Evolutionary conservation across 2,888 invertebrate genomes (phyloP), one percentile per base, ranked within the genome.

Genomic region (Pherbina coryleti): DNA sequence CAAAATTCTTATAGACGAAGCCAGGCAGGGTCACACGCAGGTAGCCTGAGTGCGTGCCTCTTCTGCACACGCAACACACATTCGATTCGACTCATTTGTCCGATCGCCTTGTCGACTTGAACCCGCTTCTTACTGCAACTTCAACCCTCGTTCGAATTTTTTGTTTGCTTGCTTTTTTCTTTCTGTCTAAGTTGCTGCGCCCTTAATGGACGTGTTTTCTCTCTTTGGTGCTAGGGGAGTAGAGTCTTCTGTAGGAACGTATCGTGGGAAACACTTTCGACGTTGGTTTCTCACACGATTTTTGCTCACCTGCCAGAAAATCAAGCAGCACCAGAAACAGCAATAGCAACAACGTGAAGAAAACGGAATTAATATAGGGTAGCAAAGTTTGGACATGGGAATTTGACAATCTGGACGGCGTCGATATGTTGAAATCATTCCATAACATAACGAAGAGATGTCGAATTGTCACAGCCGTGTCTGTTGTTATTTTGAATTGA

Each of bases 261-360:
- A 88, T 85, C 89, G 89, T 89, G 89, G 89, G 89, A 89, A 89
- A 86, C 86, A 85, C 86, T 88, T 87, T 88, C 86, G 82, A 84
- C 84, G 83, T 85, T 85, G 83, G 88, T 87, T 89, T 89, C 89
- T 89, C 90, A 89, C 89, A 89, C 88, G 82, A 82, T 84, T 81
- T 82, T 81, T 83, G 85, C 86, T 87, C 89, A 89, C 89, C 89
- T 89, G 89, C 88, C 85, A 85, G 79, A 76, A 64, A 62, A 64
- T 22, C 57, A 37, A 66, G 34, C 69, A 51, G 69, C 53, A n/a
- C n/a, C n/a, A n/a, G n/a, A n/a, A n/a, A n/a, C n/a, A n/a, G n/a
- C n/a, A n/a, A n/a, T n/a, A 17, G 19, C 22, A 67, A 37, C 72
- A 49, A 51, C n/a, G 28, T 14, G 67, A 55, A 78, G 80, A 79